These are phyloP conservation scores for Salvelinus sp. DNA, from an alignment of 2,113 vertebrate species.

Conservation along the genomic window DNA sequence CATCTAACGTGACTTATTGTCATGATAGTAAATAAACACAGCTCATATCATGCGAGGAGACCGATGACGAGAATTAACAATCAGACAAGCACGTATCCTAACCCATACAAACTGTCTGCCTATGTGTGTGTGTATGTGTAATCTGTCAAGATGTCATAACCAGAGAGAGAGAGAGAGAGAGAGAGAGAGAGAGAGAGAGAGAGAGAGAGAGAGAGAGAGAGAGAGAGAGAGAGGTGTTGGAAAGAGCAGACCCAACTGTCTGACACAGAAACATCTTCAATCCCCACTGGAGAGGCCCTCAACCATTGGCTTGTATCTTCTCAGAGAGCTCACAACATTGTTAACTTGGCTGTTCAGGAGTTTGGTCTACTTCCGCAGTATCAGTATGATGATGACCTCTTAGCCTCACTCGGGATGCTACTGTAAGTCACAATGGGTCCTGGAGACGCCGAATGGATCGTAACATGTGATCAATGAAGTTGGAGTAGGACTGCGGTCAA, in stretches of 20 bases:
- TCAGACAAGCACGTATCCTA: not conserved
- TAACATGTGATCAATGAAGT: too few relatives aligned
- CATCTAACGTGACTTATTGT: not conserved
- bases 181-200: slow-evolving; percentile 15
- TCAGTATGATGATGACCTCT: not conserved
- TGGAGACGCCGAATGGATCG: too few relatives aligned
- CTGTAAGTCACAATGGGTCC: too few relatives aligned
- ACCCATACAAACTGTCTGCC: not conserved
- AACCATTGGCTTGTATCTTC: not conserved
- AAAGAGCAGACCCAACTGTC: slow-evolving; percentile 49
- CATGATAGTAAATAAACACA: slow-evolving; percentile 2
- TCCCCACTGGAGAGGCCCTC: not conserved
- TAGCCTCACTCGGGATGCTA: not conserved
- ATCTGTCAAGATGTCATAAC: slow-evolving; percentile 65
- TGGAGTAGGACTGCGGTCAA: too few relatives aligned
- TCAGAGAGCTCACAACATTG: not conserved
- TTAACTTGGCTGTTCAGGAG: not conserved
- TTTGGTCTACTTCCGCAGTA: not conserved
- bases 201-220: slow-evolving; percentile 20
- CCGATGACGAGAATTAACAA: not conserved
- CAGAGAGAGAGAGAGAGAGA: slow-evolving; percentile 15
- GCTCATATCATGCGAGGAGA: not conserved
- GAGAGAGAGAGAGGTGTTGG: slow-evolving; percentile 2
- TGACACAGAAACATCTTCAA: not conserved
- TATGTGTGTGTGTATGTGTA: slow-evolving; percentile 31